These are phyloP conservation scores for Microctonus brassicae DNA, from an alignment of 2,888 invertebrate genomes.

Conservation along the genomic window DNA sequence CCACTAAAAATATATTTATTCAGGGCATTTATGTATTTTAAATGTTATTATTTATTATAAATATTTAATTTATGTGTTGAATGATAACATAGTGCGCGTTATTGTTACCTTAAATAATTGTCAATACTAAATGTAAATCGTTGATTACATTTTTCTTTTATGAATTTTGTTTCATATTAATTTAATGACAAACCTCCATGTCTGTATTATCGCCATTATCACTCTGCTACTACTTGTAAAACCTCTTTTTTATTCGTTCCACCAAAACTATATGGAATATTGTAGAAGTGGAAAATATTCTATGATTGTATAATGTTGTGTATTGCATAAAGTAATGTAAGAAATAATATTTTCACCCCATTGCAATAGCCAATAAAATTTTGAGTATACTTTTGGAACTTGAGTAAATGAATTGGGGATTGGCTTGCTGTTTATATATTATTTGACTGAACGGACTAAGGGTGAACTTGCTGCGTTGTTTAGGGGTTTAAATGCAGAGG, in stretches of 20 bases:
- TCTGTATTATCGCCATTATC: conserved; percentile 58
- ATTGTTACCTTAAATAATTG: background rate
- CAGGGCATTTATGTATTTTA: background rate
- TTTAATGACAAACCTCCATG: conserved; percentile 40
- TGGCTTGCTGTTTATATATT: background rate
- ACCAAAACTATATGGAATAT: conserved; percentile 20
- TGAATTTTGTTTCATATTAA: conserved; percentile 44
- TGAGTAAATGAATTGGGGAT: background rate
- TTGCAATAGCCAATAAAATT: background rate
- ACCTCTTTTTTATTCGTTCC: conserved; percentile 27
- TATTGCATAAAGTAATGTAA: background rate
- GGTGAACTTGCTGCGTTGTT: background rate
- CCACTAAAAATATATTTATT: background rate
- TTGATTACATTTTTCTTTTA: conserved; percentile 56
- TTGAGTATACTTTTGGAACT: background rate
- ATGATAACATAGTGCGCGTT: background rate
- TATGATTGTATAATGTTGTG: background rate
- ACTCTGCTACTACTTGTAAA: conserved; percentile 30
- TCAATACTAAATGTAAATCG: conserved; percentile 24
- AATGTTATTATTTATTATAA: background rate
- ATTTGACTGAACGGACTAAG: background rate
- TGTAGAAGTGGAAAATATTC: background rate
- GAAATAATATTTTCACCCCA: background rate
- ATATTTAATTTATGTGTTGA: background rate
- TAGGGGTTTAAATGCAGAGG: background rate